Conservation (phyloP, 2,888 invertebrate species). For the Idaea biselata region DNA sequence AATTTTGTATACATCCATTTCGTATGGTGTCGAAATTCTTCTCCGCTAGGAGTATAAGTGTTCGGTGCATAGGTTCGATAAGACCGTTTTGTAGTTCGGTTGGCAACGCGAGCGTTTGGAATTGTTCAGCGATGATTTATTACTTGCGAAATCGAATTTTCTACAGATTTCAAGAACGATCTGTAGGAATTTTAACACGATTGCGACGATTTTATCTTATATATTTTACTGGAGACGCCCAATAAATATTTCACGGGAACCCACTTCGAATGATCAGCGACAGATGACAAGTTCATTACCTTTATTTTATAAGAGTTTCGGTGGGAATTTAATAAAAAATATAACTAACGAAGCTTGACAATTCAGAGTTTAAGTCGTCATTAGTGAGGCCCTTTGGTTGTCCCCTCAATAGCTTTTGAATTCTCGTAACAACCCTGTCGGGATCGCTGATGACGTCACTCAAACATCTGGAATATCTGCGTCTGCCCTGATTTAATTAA, state of each 20-base stretch:
- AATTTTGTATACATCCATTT: too few species aligned
- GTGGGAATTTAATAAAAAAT: conserved; percentile 2
- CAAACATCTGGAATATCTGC: conserved; percentile 33
- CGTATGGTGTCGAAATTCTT: too few species aligned
- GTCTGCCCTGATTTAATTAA: conserved; percentile 31
- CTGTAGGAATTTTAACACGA: conserved; percentile 1
- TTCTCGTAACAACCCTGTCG: conserved; percentile 30
- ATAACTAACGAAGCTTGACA: not conserved
- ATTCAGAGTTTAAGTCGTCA: conserved; percentile 15
- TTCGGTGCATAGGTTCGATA: not conserved
- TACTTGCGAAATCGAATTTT: not conserved
- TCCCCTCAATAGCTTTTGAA: conserved; percentile 33
- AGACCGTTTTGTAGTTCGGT: not conserved
- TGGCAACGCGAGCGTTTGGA: not conserved
- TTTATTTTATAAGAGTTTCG: not conserved
- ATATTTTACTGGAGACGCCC: not conserved
- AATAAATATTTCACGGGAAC: not conserved
- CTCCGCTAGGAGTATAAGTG: too few species aligned
- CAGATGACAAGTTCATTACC: conserved; percentile 1
- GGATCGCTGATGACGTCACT: conserved; percentile 28
- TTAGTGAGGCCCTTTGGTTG: conserved; percentile 33
- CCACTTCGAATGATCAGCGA: not conserved
- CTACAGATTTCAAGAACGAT: not conserved
- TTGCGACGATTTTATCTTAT: not conserved
- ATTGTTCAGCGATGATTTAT: not conserved